Base-by-base conservation (phyloP, 2,113 vertebrate species). In the Dermatemys mawii region DNA sequence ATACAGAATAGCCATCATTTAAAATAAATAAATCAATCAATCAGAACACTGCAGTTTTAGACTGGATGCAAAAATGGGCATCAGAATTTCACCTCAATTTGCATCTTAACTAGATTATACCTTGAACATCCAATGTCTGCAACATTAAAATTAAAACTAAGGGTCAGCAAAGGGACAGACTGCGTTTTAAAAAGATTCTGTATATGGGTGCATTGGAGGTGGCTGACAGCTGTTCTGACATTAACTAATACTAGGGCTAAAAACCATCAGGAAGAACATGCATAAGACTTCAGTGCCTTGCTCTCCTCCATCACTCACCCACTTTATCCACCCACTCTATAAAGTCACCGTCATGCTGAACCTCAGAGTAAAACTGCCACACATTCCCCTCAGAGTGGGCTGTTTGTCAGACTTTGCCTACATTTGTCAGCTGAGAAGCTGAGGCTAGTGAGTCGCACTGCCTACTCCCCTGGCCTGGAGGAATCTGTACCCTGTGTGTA, bases 391-490 rank as follows among this genome's bases (percentile, higher is more conserved):
- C 63, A 11, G 63, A 70, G 63, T 70, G 63, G n/a, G 63, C 63
- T 70, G 63, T 38, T 70, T 38, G 19, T 17, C 5, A 3, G 51
- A 63, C 8, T 1, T 16, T 53, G 53, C 54, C 84, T 5, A 0
- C 11, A 11, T 67, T 81, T n/a, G 1, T 4, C 63, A 3, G 3
- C 60, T 73, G 8, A 4, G 50, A 50, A 26, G n/a, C 49, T 1
- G 57, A 55, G n/a, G 50, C 35, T 1, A 16, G 79, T 1, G 53
- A 63, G 14, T 26, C 2, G 6, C 5, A 1, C 55, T 51, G 81
- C 81, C 22, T 0, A 60, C 85, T 83, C 73, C 2, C n/a, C 2
- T 76, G 4, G 9, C 1, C 0, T 0, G 1, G 0, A 1, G 5
- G 26, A 9, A 54, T 51, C 79, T 16, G 22, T 54, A n/a, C 10